Conservation (phyloP, 92 coral and sea anemone genomes). For the Metridium senile region DNA sequence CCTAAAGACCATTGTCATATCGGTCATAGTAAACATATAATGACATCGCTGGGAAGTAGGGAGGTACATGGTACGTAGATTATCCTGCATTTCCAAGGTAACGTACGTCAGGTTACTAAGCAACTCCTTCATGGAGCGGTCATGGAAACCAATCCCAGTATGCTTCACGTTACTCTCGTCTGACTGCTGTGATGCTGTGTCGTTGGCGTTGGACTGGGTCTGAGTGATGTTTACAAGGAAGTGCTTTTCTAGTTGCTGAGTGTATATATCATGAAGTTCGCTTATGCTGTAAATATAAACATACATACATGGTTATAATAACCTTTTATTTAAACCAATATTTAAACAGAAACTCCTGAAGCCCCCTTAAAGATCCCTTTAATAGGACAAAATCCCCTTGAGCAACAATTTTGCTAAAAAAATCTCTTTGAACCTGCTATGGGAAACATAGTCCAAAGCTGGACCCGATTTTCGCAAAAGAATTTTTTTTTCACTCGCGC, state of each 20-base stretch:
- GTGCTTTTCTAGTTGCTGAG: slow-evolving; percentile 91
- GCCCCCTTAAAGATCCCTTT: no score
- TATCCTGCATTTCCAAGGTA: slow-evolving; percentile 91
- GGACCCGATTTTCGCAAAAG: no score
- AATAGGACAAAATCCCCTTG: no score
- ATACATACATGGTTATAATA: no score
- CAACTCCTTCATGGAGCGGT: slow-evolving; percentile 78
- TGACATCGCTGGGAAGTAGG: slow-evolving; percentile 97
- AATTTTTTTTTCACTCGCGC: no score
- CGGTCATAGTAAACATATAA: slow-evolving; percentile 98
- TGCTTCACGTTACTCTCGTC: slow-evolving; percentile 64
- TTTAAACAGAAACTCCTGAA: no score
- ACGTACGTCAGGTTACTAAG: slow-evolving; percentile 66
- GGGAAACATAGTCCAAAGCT: background rate
- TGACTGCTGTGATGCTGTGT: slow-evolving; percentile 75
- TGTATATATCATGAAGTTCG: slow-evolving; percentile 91
- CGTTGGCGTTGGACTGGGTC: slow-evolving; percentile 68
- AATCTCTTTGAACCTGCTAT: no score
- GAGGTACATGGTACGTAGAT: slow-evolving; percentile 88
- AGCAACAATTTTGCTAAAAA: background rate
- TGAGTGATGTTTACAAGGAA: slow-evolving; percentile 64
- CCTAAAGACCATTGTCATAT: slow-evolving; percentile 98
- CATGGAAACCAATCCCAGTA: slow-evolving; percentile 67
- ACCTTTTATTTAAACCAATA: background rate
- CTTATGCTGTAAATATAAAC: slow-evolving; percentile 62